These are phyloP conservation scores for Corythaixoides concolor DNA, from an alignment of 2,113 vertebrate species.

Conservation along the genomic window DNA sequence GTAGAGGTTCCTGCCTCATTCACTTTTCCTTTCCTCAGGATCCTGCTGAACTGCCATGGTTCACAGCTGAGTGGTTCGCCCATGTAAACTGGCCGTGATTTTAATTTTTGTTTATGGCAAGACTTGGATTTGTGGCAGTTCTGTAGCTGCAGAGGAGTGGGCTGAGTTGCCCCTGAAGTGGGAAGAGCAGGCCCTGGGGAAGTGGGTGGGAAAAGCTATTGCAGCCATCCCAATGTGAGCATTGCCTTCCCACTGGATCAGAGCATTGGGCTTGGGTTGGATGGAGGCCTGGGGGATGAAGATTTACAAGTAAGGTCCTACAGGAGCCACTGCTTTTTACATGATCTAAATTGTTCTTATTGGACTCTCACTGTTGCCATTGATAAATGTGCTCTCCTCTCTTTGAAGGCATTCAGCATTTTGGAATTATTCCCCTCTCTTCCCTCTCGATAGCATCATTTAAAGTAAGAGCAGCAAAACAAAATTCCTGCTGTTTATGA, in stretches of 20 bases:
- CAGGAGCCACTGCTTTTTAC: not conserved
- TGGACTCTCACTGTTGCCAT: not conserved
- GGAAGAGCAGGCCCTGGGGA: not conserved
- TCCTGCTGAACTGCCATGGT: not conserved
- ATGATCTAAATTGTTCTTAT: not conserved
- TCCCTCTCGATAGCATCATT: not conserved
- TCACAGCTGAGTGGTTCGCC: not conserved
- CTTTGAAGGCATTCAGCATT: not conserved
- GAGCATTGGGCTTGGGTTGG: not conserved
- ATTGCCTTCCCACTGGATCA: not conserved
- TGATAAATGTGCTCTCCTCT: not conserved
- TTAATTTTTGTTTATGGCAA: not conserved
- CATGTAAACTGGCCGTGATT: not conserved
- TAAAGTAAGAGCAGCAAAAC: not conserved
- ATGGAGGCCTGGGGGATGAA: not conserved
- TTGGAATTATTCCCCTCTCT: not conserved
- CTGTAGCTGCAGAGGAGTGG: not conserved
- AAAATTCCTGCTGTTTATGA: not conserved
- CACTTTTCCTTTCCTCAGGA: not conserved
- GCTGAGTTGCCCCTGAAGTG: not conserved
- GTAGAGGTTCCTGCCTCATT: not conserved
- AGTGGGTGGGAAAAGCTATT: not conserved
- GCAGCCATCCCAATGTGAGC: not conserved
- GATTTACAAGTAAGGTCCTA: not conserved
- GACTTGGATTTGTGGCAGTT: not conserved